phyloP scores from a whole-genome alignment of 2,888 invertebrate genomes.

The Dione juno region DNA sequence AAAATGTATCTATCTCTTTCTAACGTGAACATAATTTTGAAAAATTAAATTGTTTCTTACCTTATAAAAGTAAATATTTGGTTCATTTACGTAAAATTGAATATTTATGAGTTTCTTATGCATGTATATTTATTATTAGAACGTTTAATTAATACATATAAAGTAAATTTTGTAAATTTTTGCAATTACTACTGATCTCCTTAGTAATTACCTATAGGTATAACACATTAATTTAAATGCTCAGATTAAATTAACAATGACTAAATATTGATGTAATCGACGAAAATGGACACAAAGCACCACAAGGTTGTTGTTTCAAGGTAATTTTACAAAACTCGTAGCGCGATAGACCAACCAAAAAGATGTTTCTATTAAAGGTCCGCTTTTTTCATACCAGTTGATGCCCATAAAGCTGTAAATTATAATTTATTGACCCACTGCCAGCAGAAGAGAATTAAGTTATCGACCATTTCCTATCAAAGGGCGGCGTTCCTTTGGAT shows the following conservation, averaged over 20 bases:
- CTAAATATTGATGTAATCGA: constrained; percentile 39
- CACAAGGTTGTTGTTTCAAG: constrained; percentile 56
- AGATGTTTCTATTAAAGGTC: constrained; percentile 78
- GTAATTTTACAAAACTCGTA: constrained; percentile 64
- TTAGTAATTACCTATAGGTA: neutral
- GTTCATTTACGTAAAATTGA: neutral
- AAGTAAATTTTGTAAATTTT: neutral
- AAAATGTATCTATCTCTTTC: constrained; percentile 64
- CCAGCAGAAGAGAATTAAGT: constrained; percentile 77
- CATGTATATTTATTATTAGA: neutral
- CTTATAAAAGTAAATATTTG: neutral
- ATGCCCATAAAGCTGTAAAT: constrained; percentile 76
- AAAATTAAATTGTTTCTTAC: neutral
- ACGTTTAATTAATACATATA: neutral
- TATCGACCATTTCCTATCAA: constrained; percentile 68
- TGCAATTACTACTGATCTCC: neutral
- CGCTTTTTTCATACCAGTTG: constrained; percentile 69
- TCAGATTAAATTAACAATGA: neutral
- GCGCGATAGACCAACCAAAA: constrained; percentile 73
- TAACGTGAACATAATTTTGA: neutral
- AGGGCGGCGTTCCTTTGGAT: constrained; percentile 72
- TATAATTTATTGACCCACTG: constrained; percentile 77
- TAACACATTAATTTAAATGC: neutral
- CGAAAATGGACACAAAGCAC: constrained; percentile 66
- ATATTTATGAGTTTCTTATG: neutral